Conservation (phyloP, 2,113 vertebrate species). For the Scophthalmus maximus region DNA sequence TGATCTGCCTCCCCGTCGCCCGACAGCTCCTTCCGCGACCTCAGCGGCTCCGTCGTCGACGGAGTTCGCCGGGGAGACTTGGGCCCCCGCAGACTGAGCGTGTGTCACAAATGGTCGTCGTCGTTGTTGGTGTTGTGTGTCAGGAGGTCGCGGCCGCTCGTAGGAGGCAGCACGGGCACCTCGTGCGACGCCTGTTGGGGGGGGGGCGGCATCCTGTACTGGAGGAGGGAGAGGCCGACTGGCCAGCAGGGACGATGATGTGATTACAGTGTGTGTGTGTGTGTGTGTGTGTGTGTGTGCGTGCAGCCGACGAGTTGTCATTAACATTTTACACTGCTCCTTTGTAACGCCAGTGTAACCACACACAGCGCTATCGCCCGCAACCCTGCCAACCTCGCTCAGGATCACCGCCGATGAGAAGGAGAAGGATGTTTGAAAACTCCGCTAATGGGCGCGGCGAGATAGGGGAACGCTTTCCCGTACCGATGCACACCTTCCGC, state of each 20-base stretch:
- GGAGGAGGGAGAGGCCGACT: conserved; percentile 28
- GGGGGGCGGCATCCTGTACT: conserved; percentile 9
- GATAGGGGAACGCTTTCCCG: conserved; percentile 47
- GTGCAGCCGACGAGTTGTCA: conserved; percentile 58
- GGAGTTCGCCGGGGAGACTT: conserved; percentile 15
- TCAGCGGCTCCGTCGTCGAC: conserved; percentile 45
- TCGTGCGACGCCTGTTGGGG: conserved; percentile 2
- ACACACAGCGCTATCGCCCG: conserved; percentile 44
- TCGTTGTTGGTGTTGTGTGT: conserved; percentile 25
- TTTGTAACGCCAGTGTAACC: conserved; percentile 54
- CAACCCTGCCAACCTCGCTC: conserved; percentile 57
- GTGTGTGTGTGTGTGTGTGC: conserved; percentile 49
- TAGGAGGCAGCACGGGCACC: conserved; percentile 6
- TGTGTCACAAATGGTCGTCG: too few species aligned
- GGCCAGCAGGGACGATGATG: conserved; percentile 44
- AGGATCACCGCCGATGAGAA: conserved; percentile 65
- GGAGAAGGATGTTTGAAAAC: conserved; percentile 54
- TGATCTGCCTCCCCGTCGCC: conserved; percentile 64
- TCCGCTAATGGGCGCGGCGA: conserved; percentile 51
- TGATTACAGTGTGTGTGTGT: conserved; percentile 60
- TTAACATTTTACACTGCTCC: conserved; percentile 69
- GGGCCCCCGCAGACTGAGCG: conserved; percentile 8
- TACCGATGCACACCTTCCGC: conserved; percentile 23
- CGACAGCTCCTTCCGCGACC: conserved; percentile 53
- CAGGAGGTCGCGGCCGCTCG: conserved; percentile 1